phyloP scores from a whole-genome alignment of 2,888 invertebrate genomes.

The Capitulum mitella region DNA sequence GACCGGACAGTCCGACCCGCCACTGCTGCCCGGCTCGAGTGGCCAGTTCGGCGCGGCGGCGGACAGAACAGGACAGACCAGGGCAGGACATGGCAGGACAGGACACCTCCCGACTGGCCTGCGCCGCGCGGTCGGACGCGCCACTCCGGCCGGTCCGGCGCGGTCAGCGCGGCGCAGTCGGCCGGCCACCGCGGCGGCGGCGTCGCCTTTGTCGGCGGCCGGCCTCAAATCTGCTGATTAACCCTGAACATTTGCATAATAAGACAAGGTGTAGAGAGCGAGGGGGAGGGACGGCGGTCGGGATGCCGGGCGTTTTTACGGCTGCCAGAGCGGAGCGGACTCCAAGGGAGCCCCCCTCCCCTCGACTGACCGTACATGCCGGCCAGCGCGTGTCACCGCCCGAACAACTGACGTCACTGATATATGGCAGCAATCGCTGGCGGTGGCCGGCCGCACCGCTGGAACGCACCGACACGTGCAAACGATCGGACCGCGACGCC shows the following conservation, averaged over 20 bases:
- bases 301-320: constrained; percentile 18
- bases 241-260: constrained; percentile 24
- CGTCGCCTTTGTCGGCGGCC: constrained; percentile 20
- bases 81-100: background rate
- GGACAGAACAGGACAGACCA: no score
- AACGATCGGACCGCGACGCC: background rate
- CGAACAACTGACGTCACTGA: no score
- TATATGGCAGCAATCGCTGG: no score
- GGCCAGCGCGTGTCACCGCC: background rate
- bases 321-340: background rate
- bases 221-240: constrained; percentile 26
- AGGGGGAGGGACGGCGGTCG: background rate
- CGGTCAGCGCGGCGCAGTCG: background rate
- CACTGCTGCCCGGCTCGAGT: no score
- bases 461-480: no score
- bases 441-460: no score
- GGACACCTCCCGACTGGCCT: background rate
- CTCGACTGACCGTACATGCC: background rate
- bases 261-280: constrained; percentile 25
- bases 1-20: no score
- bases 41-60: no score
- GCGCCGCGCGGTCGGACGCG: background rate
- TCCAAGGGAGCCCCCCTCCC: background rate
- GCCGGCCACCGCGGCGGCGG: constrained; percentile 7
- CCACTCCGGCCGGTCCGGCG: background rate